A percentile compares a stretch with the other conserved stretches of the same genome.
These are phyloP conservation scores for Melinaea menophilus DNA, from an alignment of 2,888 invertebrate species.

Conservation along the genomic window DNA sequence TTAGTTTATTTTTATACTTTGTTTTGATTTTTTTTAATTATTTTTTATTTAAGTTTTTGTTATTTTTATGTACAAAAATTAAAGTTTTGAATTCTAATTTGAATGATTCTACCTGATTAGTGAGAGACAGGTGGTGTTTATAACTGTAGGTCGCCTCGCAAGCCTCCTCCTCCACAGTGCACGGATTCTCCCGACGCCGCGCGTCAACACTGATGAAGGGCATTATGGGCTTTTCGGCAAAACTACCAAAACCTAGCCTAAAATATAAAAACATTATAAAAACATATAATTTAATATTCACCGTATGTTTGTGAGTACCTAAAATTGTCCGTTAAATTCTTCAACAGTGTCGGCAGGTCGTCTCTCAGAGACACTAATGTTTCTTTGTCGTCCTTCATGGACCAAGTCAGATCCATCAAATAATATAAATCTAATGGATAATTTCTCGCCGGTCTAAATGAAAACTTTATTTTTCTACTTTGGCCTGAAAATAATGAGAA, in stretches of 20 bases:
- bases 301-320: constrained; percentile 51
- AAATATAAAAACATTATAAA: constrained; percentile 22
- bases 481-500: constrained; percentile 64
- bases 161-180: constrained; percentile 71
- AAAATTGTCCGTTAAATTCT: constrained; percentile 84
- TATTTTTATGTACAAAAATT: too few relatives aligned
- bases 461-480: constrained; percentile 78
- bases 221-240: constrained; percentile 88
- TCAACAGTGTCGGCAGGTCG: constrained; percentile 77
- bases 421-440: constrained; percentile 93
- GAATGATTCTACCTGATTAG: constrained; percentile 71
- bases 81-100: too few relatives aligned
- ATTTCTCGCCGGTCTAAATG: constrained; percentile 88
- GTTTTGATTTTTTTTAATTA: too few relatives aligned
- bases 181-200: constrained; percentile 78
- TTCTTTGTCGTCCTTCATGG: constrained; percentile 92
- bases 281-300: constrained; percentile 71
- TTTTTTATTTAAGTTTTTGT: too few relatives aligned
- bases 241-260: constrained; percentile 85
- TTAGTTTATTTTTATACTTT: too few relatives aligned
- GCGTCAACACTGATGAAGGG: constrained; percentile 81
- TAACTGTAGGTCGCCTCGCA: constrained; percentile 91
- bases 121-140: constrained; percentile 85
- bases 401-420: constrained; percentile 93
- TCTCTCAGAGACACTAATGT: constrained; percentile 83